Conservation (phyloP, 2,888 invertebrate species). For the Argyra leucocephala region DNA sequence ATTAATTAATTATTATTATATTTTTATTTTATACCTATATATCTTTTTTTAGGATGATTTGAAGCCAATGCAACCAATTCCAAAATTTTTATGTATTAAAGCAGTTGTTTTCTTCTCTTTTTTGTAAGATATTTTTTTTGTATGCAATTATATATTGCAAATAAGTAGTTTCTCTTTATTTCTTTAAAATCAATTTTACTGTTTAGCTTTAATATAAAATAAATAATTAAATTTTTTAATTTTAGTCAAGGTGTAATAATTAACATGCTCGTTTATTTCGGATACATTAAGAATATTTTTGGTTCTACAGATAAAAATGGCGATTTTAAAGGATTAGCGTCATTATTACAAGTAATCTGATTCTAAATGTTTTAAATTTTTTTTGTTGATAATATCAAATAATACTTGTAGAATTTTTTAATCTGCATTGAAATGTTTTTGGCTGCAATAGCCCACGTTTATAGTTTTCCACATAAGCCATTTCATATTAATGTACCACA, state of each 20-base stretch:
- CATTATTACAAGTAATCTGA: slow-evolving; percentile 63
- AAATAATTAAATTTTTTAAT: slow-evolving; percentile 26
- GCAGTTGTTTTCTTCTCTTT: slow-evolving; percentile 96
- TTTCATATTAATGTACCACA: slow-evolving; percentile 56
- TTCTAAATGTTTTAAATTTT: not conserved
- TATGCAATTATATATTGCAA: slow-evolving; percentile 12
- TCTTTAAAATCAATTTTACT: no score
- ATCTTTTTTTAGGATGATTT: slow-evolving; percentile 50
- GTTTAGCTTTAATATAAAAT: not conserved
- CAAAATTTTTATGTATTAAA: slow-evolving; percentile 94
- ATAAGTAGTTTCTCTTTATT: slow-evolving; percentile 15
- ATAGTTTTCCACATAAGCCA: slow-evolving; percentile 88
- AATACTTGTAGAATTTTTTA: slow-evolving; percentile 68
- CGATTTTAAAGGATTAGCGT: slow-evolving; percentile 64
- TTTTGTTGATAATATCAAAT: not conserved
- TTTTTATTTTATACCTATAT: slow-evolving; percentile 7
- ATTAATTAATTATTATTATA: slow-evolving; percentile 10
- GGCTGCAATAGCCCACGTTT: slow-evolving; percentile 90
- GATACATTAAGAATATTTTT: slow-evolving; percentile 68
- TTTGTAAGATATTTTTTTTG: slow-evolving; percentile 68
- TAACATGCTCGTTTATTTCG: slow-evolving; percentile 72
- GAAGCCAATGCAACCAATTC: slow-evolving; percentile 84
- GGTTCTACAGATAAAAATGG: slow-evolving; percentile 56
- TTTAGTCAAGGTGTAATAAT: slow-evolving; percentile 86
- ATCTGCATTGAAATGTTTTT: slow-evolving; percentile 98